Conservation (phyloP, 2,113 vertebrate genomes). For the Pelecanoides urinatrix region DNA sequence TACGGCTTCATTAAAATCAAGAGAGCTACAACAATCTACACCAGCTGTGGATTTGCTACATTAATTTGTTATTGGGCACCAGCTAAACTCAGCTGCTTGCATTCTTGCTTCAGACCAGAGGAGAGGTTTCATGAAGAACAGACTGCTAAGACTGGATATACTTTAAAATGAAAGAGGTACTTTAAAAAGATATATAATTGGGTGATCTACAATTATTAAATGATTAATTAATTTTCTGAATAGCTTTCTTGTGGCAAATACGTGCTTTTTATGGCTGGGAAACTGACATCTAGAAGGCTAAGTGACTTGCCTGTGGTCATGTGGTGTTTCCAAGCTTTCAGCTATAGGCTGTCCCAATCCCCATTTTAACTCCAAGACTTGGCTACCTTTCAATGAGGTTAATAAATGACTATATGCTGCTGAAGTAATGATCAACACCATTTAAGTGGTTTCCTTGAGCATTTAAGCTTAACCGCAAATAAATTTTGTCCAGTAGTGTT, state of each 20-base stretch:
- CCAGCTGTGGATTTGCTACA: not conserved
- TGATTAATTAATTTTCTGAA: not conserved
- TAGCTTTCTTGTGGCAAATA: not conserved
- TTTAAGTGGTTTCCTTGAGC: not conserved
- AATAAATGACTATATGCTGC: not conserved
- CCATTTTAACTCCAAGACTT: not conserved
- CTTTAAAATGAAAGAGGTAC: not conserved
- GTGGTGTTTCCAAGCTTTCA: not conserved
- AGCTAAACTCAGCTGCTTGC: not conserved
- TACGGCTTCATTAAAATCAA: not conserved
- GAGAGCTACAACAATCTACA: not conserved
- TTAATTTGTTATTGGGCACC: not conserved
- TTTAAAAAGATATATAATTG: not conserved
- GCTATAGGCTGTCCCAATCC: not conserved
- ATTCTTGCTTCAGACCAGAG: not conserved
- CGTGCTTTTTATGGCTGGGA: not conserved
- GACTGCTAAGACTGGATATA: not conserved
- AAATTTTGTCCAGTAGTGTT: not conserved
- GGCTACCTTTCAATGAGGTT: not conserved
- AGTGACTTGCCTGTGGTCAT: not conserved
- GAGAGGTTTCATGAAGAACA: not conserved
- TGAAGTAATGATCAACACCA: not conserved
- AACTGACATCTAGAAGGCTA: not conserved
- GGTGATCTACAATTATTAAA: not conserved
- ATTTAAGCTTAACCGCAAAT: slow-evolving; percentile 6